Conservation (phyloP, 2,888 invertebrate species). For the Rhagonycha fulva region DNA sequence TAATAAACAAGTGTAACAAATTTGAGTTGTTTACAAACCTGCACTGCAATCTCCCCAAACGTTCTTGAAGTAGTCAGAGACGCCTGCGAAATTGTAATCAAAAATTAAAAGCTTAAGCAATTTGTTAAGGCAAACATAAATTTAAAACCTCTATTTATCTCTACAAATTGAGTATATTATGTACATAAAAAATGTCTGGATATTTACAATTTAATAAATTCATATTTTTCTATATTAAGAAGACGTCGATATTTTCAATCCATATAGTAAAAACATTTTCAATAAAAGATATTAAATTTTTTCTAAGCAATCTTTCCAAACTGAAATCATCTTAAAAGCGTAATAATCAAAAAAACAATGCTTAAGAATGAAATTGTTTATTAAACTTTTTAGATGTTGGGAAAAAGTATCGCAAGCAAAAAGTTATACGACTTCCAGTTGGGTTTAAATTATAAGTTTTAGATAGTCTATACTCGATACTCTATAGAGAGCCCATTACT, state of each 20-base stretch:
- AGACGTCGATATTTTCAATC: background rate
- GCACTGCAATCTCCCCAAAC: constrained; percentile 13
- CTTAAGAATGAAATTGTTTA: background rate
- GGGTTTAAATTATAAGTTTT: constrained; percentile 34
- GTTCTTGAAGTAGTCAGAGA: constrained; percentile 18
- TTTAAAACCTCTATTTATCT: background rate
- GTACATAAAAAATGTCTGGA: background rate
- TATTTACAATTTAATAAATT: background rate
- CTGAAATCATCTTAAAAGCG: background rate
- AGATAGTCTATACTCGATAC: constrained; percentile 6
- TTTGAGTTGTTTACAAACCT: constrained; percentile 12
- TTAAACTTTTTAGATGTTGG: background rate
- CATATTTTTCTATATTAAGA: background rate
- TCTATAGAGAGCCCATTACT: constrained; percentile 28
- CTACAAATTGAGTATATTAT: background rate
- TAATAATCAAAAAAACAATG: background rate
- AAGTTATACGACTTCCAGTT: constrained; percentile 9
- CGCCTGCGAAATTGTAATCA: constrained; percentile 17
- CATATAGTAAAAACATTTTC: background rate
- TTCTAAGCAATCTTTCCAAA: background rate
- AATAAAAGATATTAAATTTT: background rate
- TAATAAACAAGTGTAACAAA: background rate
- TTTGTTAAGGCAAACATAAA: background rate
- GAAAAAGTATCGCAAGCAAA: background rate
- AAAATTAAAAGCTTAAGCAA: constrained; percentile 4